phyloP scores from a whole-genome alignment of 53 echinoderm and acorn worm genomes.

The Temnopleurus reevesii region DNA sequence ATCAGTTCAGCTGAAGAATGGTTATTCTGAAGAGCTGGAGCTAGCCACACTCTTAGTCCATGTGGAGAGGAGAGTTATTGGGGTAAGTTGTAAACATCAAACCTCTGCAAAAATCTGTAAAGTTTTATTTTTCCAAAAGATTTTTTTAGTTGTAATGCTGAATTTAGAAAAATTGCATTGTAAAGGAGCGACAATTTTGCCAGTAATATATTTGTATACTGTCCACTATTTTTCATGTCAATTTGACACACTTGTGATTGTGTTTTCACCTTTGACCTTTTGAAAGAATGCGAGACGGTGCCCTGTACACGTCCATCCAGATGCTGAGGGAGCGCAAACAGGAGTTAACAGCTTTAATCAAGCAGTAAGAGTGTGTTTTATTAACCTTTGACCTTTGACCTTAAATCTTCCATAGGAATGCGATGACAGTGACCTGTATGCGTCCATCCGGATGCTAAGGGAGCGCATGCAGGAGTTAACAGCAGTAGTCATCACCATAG shows the following conservation, averaged over 20 bases:
- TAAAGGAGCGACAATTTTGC: too few species aligned
- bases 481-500: conserved; percentile 52
- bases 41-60: conserved; percentile 86
- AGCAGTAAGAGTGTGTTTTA: too few species aligned
- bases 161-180: too few species aligned
- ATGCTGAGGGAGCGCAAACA: conserved; percentile 83
- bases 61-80: conserved; percentile 81
- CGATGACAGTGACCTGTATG: conserved; percentile 92
- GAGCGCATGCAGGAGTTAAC: conserved; percentile 82
- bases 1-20: conserved; percentile 86
- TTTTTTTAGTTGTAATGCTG: too few species aligned
- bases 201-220: too few species aligned
- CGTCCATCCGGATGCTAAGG: conserved; percentile 86
- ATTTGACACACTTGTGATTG: too few species aligned
- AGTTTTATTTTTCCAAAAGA: too few species aligned
- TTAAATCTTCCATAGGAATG: conserved; percentile 67
- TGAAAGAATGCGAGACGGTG: conserved; percentile 93
- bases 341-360: conserved; percentile 68
- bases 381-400: conserved; percentile 18
- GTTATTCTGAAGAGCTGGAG: conserved; percentile 81
- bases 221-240: too few species aligned
- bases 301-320: conserved; percentile 91
- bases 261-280: too few species aligned
- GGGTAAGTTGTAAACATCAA: conserved; percentile 79
- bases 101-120: too few species aligned